Conservation (phyloP, 2,888 invertebrate species). For the Eurytoma californica region DNA sequence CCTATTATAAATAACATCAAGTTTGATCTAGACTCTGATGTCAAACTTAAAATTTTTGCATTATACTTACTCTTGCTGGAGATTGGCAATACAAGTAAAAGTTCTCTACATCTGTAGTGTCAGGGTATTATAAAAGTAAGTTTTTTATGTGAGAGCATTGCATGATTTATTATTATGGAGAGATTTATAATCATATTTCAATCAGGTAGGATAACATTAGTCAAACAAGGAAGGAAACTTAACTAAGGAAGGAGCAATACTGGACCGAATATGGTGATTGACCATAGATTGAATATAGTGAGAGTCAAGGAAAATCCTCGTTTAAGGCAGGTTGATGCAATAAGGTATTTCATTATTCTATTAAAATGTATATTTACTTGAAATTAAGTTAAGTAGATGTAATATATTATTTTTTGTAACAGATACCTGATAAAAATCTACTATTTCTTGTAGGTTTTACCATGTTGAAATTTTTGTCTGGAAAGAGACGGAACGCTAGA, state of each 20-base stretch:
- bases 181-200: slow-evolving; percentile 76
- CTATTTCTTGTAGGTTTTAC: too few species aligned
- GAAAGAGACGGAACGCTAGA: slow-evolving; percentile 99
- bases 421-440: too few species aligned
- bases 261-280: slow-evolving; percentile 97
- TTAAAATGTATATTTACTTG: neutral
- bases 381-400: neutral
- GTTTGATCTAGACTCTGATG: slow-evolving; percentile 68
- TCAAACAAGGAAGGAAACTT: slow-evolving; percentile 94
- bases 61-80: slow-evolving; percentile 96
- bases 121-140: slow-evolving; percentile 82
- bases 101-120: slow-evolving; percentile 85
- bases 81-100: slow-evolving; percentile 97
- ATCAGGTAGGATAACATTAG: slow-evolving; percentile 93
- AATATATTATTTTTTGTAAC: slow-evolving; percentile 16
- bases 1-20: slow-evolving; percentile 78
- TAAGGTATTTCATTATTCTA: slow-evolving; percentile 77
- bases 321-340: slow-evolving; percentile 82
- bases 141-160: neutral
- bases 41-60: slow-evolving; percentile 79
- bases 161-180: slow-evolving; percentile 23
- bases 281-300: too few species aligned
- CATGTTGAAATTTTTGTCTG: slow-evolving; percentile 84
- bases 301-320: slow-evolving; percentile 86
- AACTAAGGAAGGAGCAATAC: slow-evolving; percentile 93